A percentile compares a stretch with the other conserved stretches of the same genome.
These are phyloP conservation scores for Stictonetta naevosa DNA, from an alignment of 2,113 vertebrate genomes.

Conservation along the genomic window DNA sequence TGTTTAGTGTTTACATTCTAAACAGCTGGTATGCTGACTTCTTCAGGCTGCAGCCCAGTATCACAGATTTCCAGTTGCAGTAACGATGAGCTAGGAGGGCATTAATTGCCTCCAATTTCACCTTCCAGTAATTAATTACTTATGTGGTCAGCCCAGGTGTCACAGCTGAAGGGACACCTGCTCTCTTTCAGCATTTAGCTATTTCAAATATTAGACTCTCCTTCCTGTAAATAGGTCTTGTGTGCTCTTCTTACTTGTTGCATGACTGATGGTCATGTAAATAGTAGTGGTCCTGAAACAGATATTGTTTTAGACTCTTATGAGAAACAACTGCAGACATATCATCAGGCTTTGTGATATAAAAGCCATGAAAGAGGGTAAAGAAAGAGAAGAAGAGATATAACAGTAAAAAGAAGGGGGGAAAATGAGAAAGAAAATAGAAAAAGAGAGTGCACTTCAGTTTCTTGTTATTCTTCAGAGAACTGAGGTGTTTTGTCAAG, in stretches of 20 bases:
- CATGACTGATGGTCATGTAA: neutral
- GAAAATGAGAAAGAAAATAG: neutral
- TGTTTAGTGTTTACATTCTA: neutral
- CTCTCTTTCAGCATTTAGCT: neutral
- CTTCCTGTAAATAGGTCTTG: neutral
- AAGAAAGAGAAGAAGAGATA: neutral
- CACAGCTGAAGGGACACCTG: neutral
- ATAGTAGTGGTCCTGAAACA: neutral
- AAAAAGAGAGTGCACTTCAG: neutral
- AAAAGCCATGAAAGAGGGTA: neutral
- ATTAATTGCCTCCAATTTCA: neutral
- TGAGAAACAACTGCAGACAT: neutral
- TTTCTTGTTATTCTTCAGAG: neutral
- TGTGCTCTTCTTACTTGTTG: neutral
- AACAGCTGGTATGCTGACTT: neutral
- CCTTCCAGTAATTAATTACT: neutral
- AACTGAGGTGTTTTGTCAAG: neutral
- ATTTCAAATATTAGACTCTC: neutral
- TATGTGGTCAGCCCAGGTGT: neutral
- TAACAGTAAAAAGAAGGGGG: neutral
- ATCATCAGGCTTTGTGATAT: neutral
- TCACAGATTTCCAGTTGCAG: neutral
- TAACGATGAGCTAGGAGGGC: neutral
- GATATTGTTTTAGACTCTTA: neutral
- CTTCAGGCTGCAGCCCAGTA: neutral